Evolutionary conservation across 2,113 vertebrate genomes (phyloP).

Genomic region (Microtus pennsylvanicus): DNA sequence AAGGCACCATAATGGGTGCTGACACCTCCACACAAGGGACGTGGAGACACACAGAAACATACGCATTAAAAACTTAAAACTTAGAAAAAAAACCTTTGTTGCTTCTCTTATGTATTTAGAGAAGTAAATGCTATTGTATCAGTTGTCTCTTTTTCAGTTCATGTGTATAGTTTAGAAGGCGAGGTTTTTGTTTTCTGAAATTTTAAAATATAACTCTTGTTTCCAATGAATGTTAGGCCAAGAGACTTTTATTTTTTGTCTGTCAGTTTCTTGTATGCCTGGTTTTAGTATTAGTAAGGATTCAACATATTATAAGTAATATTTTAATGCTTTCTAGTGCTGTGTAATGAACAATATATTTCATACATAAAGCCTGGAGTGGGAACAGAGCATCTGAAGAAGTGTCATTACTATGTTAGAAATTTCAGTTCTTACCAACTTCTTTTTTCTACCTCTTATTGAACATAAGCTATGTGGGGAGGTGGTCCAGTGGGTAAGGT

Average conservation of each 20-base stretch:
- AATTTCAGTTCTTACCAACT: neutral
- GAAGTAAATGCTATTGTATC: constrained; percentile 19
- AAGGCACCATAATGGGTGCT: neutral
- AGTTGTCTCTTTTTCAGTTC: constrained; percentile 10
- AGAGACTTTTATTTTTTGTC: neutral
- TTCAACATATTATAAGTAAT: neutral
- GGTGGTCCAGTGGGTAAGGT: neutral
- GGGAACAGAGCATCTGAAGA: neutral
- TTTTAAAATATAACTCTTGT: constrained; percentile 8
- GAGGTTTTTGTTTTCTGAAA: neutral
- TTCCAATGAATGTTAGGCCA: neutral
- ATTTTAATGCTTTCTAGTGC: constrained; percentile 30
- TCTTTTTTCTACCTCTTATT: neutral
- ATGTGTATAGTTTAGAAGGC: neutral
- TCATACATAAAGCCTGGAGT: neutral
- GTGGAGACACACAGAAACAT: no score
- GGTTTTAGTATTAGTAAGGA: neutral
- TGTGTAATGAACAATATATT: neutral
- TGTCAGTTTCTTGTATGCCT: neutral
- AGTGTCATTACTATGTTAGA: neutral
- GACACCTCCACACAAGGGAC: neutral
- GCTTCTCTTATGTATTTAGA: constrained; percentile 47
- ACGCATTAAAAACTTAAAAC: neutral
- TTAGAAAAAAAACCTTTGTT: neutral
- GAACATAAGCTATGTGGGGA: neutral